Percentiles rank a stretch among this genome's conserved stretches.
Conservation (phyloP, 2,113 vertebrate genomes). For the Lycocorax pyrrhopterus region DNA sequence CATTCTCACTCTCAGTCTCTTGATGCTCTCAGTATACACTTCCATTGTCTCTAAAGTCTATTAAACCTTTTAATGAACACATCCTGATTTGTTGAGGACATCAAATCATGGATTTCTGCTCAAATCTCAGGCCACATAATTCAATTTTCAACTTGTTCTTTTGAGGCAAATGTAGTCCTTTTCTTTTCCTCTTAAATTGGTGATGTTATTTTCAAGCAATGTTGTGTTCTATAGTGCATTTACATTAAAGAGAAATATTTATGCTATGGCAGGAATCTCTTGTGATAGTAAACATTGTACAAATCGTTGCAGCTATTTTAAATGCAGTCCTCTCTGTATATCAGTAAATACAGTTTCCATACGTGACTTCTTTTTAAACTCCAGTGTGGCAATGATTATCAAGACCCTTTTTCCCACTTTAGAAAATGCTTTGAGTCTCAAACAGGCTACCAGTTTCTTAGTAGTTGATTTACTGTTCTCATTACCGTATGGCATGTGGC, state of each 20-base stretch:
- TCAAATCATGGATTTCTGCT: not conserved
- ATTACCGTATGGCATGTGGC: not conserved
- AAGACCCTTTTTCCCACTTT: not conserved
- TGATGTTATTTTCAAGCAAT: not conserved
- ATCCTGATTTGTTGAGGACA: not conserved
- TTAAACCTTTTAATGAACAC: not conserved
- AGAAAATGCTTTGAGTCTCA: not conserved
- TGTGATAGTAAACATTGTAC: not conserved
- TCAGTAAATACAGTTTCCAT: not conserved
- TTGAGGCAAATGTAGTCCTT: not conserved
- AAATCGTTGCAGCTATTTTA: constrained; percentile 12
- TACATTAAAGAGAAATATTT: not conserved
- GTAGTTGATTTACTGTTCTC: not conserved
- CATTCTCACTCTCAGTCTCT: not conserved
- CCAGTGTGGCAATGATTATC: not conserved
- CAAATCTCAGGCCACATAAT: not conserved
- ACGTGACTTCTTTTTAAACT: not conserved
- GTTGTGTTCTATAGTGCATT: not conserved
- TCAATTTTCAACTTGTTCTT: not conserved
- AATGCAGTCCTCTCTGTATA: not conserved
- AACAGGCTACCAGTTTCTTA: not conserved
- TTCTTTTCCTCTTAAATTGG: not conserved
- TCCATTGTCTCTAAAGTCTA: not conserved
- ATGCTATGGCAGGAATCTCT: not conserved
- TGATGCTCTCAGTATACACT: not conserved